A percentile compares a stretch with the other conserved stretches of the same genome.
phyloP scores from a whole-genome alignment of 2,797 vertebrate species.

The Sebastiscus tertius region DNA sequence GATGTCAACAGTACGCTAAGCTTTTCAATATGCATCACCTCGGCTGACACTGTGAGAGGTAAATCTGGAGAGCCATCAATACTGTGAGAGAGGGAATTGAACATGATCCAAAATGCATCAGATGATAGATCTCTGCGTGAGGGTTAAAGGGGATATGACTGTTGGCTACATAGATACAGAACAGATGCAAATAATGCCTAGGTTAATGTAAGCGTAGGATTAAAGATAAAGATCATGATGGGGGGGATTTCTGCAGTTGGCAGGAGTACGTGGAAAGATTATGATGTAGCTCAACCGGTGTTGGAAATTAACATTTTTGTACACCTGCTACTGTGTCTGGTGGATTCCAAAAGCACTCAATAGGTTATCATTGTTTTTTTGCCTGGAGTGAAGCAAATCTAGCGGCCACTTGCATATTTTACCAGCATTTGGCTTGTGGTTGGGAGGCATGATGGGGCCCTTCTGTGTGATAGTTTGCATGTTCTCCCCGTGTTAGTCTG shows the following conservation, averaged over 20 bases:
- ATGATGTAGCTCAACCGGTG: not conserved
- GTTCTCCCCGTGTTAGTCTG: too few relatives aligned
- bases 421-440: too few relatives aligned
- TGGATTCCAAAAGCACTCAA: too few relatives aligned
- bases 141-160: constrained; percentile 36
- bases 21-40: constrained; percentile 64
- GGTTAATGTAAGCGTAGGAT: not conserved
- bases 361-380: too few relatives aligned
- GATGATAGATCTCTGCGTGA: constrained; percentile 32
- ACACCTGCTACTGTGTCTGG: too few relatives aligned
- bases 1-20: constrained; percentile 56
- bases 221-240: constrained; percentile 4
- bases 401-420: too few relatives aligned
- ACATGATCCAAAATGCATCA: constrained; percentile 48
- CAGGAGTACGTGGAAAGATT: not conserved
- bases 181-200: constrained; percentile 10
- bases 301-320: too few relatives aligned
- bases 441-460: too few relatives aligned
- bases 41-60: constrained; percentile 47
- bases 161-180: constrained; percentile 7
- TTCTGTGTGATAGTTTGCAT: too few relatives aligned
- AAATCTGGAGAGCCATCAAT: constrained; percentile 59
- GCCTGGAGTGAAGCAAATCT: too few relatives aligned
- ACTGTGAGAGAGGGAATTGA: constrained; percentile 40
- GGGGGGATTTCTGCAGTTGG: not conserved